Evolutionary conservation across 2,113 vertebrate species (phyloP).

Genomic region (Prolemur simus): DNA sequence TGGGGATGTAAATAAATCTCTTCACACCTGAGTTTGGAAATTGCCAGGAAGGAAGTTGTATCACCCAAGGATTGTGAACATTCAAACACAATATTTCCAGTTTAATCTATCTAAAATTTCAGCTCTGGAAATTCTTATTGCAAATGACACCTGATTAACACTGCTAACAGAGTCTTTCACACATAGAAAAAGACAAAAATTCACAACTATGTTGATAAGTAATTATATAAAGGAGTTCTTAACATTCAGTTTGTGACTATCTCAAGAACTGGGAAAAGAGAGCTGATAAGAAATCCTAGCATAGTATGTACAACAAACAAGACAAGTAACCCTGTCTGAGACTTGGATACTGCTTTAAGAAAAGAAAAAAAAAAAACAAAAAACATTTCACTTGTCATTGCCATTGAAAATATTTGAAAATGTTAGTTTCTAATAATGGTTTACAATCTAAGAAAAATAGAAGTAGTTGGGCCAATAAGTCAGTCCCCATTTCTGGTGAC

Average conservation of each 20-base stretch:
- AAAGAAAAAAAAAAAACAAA: background rate
- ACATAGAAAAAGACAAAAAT: background rate
- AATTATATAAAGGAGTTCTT: background rate
- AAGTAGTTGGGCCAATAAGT: background rate
- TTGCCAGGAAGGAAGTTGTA: background rate
- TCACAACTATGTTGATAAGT: background rate
- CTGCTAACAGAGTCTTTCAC: background rate
- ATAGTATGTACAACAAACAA: background rate
- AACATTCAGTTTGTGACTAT: background rate
- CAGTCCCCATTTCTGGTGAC: background rate
- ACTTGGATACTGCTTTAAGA: background rate
- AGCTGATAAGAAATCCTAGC: background rate
- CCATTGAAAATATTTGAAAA: background rate
- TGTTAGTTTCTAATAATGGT: background rate
- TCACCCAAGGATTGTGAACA: background rate
- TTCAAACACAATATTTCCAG: background rate
- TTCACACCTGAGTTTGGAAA: background rate
- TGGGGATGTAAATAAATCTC: background rate
- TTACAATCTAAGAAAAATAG: background rate
- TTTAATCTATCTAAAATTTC: background rate
- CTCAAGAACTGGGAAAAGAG: background rate
- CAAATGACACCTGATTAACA: background rate
- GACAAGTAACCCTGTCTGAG: background rate
- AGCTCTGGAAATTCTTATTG: background rate
- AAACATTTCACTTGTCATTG: background rate